Evolutionary conservation across 1,140 invertebrate genomes (phyloP).

Genomic region (Melitaea cinxia): DNA sequence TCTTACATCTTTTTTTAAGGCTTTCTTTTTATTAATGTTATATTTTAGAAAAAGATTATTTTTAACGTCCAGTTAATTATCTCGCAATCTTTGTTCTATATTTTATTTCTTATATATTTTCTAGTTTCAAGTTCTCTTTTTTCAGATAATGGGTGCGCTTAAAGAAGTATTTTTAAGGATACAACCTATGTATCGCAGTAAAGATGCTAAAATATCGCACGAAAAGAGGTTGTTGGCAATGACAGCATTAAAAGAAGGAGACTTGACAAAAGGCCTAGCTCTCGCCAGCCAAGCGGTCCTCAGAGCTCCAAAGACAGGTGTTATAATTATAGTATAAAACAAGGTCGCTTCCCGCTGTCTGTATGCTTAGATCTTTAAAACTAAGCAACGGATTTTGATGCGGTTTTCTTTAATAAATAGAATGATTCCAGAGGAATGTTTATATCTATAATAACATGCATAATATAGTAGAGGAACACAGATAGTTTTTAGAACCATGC

Average conservation of each 20-base stretch:
- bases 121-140: neutral
- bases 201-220: conserved; percentile 80
- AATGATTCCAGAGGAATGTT: too few species aligned
- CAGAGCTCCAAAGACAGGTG: conserved; percentile 82
- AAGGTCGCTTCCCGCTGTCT: too few species aligned
- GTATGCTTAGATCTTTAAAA: too few species aligned
- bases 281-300: conserved; percentile 85
- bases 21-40: too few species aligned
- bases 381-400: too few species aligned
- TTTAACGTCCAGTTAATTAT: neutral
- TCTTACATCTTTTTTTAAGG: too few species aligned
- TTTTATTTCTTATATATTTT: neutral
- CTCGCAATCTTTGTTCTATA: neutral
- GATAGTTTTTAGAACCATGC: too few species aligned
- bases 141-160: conserved; percentile 78
- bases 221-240: conserved; percentile 79
- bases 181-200: conserved; percentile 82
- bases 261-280: conserved; percentile 82
- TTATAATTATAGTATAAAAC: neutral
- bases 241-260: conserved; percentile 66
- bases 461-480: too few species aligned
- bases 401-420: too few species aligned
- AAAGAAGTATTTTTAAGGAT: conserved; percentile 80
- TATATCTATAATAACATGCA: too few species aligned
- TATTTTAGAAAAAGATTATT: too few species aligned